phyloP scores from a whole-genome alignment of 2,888 invertebrate species.

The Orchesellides sinensis region DNA sequence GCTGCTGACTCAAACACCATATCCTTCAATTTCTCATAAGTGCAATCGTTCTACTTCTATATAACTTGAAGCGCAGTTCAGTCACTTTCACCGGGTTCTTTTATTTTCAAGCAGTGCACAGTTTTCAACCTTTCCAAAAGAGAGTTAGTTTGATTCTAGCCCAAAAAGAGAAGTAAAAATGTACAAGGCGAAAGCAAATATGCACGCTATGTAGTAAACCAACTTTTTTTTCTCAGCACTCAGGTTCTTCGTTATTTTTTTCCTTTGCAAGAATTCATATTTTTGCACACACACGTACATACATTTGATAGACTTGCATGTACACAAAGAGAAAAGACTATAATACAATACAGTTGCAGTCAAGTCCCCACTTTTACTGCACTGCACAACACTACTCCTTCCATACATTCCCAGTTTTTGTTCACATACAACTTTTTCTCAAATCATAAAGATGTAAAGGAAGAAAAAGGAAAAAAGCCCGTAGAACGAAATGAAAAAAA shows the following conservation, averaged over 20 bases:
- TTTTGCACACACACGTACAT: slow-evolving; percentile 23
- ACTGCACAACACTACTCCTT: background rate
- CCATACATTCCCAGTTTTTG: no score
- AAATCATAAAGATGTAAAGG: slow-evolving; percentile 4
- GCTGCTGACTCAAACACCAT: no score
- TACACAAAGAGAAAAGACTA: background rate
- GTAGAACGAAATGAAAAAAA: background rate
- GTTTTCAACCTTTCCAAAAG: background rate
- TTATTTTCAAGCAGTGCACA: background rate
- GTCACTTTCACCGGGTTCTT: background rate
- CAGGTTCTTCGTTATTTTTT: slow-evolving; percentile 39
- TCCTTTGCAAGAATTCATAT: slow-evolving; percentile 44
- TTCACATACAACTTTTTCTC: slow-evolving; percentile 34
- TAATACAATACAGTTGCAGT: background rate
- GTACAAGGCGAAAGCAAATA: no score
- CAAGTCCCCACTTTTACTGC: background rate
- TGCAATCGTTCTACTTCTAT: background rate
- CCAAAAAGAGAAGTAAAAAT: no score
- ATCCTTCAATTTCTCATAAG: background rate
- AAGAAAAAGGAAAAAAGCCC: background rate
- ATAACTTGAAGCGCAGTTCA: background rate
- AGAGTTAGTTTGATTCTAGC: background rate
- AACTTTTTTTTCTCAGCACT: slow-evolving; percentile 18
- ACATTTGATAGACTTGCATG: background rate
- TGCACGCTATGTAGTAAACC: slow-evolving; percentile 4